Evolutionary conservation across 2,888 invertebrate species (phyloP), one percentile per base, ranked within the genome.

Genomic region (Pandemis cinnamomeana): DNA sequence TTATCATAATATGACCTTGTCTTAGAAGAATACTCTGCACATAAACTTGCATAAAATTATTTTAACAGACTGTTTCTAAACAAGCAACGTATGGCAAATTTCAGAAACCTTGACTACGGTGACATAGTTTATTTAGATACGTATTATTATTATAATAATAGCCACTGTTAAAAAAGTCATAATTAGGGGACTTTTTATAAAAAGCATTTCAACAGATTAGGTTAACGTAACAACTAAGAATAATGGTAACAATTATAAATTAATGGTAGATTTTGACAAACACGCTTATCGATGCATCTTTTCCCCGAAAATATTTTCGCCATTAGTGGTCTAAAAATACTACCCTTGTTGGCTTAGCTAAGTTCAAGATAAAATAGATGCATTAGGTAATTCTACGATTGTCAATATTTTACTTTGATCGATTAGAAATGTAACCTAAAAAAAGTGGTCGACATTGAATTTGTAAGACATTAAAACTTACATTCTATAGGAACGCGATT

Each of bases 1-100:
- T 70, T 70, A 42, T n/a, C 73, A 66, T 73, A 64, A 69, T 61
- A 44, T 61, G 70, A 61, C 73, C 74, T 74, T 70, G 73, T 61
- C 44, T 73, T 36, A 10, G 46, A 70, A 72, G 58, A 60, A 48
- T 61, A 13, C 44, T 66, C 46, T 61, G 61, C 15, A 61, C 51
- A 53, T 69, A 62, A 60, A 64, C 55, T 61, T 67, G 73, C 55
- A 41, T 53, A 70, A 60, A 70, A 66, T 53, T 60, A 27, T 60
- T 73, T 55, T 27, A 58, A 58, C 58, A 27, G 5, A 27, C 27
- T 58, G 27, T 58, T 58, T 58, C 58, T 58, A 58, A 11, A 58
- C 58, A 58, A 58, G 4, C 58, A 7, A 58, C 27, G 58, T 58
- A 58, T 58, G 27, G 11, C 58, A 58, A 58, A 58, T 27, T 58